These are phyloP conservation scores for Camponotus fellah DNA, from an alignment of 2,888 invertebrate species.

Conservation along the genomic window DNA sequence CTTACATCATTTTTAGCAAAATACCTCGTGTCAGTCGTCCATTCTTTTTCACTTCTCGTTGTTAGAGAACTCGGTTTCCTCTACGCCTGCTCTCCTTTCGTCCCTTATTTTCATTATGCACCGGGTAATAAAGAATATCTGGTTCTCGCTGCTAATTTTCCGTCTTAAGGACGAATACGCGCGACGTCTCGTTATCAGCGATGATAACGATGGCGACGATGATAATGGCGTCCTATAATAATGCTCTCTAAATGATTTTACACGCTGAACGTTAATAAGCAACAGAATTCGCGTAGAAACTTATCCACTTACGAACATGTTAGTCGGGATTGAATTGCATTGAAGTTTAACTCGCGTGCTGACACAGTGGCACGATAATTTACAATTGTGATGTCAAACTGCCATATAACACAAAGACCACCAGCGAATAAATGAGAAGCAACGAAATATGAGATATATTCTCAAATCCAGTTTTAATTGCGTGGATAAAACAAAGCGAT, in stretches of 20 bases:
- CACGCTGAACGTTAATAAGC: slow-evolving; percentile 30
- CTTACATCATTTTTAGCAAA: slow-evolving; percentile 46
- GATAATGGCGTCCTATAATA: slow-evolving; percentile 20
- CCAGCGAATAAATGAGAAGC: slow-evolving; percentile 34
- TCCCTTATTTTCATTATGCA: slow-evolving; percentile 41
- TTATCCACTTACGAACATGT: slow-evolving; percentile 27
- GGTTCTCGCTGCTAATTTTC: slow-evolving; percentile 50
- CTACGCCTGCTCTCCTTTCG: slow-evolving; percentile 17
- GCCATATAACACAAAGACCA: background rate
- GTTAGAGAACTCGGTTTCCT: slow-evolving; percentile 7
- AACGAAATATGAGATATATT: slow-evolving; percentile 4
- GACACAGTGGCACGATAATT: slow-evolving; percentile 13
- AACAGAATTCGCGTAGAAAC: slow-evolving; percentile 23
- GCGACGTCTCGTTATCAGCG: background rate
- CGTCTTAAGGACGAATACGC: background rate
- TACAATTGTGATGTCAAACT: slow-evolving; percentile 6
- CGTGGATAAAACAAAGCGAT: background rate
- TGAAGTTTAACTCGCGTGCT: slow-evolving; percentile 13
- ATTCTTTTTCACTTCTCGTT: slow-evolving; percentile 23
- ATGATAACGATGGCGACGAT: background rate
- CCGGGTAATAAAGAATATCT: slow-evolving; percentile 60
- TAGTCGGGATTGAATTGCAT: slow-evolving; percentile 28
- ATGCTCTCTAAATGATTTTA: slow-evolving; percentile 54
- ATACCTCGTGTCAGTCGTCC: slow-evolving; percentile 26
- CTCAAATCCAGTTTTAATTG: background rate